Evolutionary conservation across 2,888 invertebrate species (phyloP).

Genomic region (Sialis fuliginosa): DNA sequence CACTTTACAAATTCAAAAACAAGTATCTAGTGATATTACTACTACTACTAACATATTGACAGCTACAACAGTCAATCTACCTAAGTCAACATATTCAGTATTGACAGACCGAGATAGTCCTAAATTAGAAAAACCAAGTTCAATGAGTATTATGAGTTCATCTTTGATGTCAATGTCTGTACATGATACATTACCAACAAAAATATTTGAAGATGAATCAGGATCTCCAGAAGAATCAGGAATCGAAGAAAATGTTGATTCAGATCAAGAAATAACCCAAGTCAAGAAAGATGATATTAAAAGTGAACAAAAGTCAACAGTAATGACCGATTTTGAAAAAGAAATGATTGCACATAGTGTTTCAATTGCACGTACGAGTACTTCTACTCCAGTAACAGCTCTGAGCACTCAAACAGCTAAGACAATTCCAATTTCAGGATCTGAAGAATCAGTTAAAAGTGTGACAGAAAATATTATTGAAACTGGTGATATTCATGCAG

Average conservation of each 20-base stretch:
- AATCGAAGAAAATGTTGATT: slow-evolving; percentile 18
- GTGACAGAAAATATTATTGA: neutral
- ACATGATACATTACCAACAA: slow-evolving; percentile 42
- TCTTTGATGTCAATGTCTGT: slow-evolving; percentile 34
- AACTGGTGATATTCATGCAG: slow-evolving; percentile 8
- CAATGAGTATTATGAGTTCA: slow-evolving; percentile 31
- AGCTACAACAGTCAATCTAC: slow-evolving; percentile 25
- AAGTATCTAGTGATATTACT: slow-evolving; percentile 18
- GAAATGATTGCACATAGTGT: slow-evolving; percentile 5
- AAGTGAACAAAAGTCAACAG: slow-evolving; percentile 15
- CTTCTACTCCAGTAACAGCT: neutral
- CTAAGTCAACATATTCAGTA: slow-evolving; percentile 21
- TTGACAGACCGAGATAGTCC: neutral
- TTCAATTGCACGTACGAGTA: neutral
- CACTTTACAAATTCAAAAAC: neutral
- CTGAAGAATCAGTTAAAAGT: neutral
- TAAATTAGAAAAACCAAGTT: slow-evolving; percentile 29
- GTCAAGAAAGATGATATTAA: neutral
- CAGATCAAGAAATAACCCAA: neutral
- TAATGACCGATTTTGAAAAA: slow-evolving; percentile 10
- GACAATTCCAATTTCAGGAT: neutral
- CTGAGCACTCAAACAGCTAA: neutral
- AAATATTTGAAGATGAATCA: slow-evolving; percentile 48
- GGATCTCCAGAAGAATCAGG: slow-evolving; percentile 37
- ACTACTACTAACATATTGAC: slow-evolving; percentile 23